Base-by-base conservation (phyloP, 2,888 invertebrate genomes). In the Agrochola macilenta region DNA sequence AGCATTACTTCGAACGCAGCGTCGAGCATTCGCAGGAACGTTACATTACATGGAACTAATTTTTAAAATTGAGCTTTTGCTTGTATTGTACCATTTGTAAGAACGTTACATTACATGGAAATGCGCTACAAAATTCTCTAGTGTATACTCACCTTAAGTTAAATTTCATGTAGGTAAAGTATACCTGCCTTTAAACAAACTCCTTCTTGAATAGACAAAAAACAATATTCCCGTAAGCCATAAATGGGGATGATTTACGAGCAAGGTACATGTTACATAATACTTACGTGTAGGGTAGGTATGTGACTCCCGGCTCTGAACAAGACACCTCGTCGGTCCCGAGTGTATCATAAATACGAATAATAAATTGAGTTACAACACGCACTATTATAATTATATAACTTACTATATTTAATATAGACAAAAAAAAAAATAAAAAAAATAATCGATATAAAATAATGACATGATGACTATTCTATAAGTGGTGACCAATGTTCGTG, bases 221-320 rank as follows among this genome's bases (percentile, higher is more conserved):
- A 69, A 81, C 26, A 61, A 78, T 77, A 77, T 83, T 54, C 35
- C 43, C n/a, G 58, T 46, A 46, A 49, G 58, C 23, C 35, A 66
- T 68, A 77, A 58, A 70, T 75, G 63, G 76, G 69, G n/a, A 60
- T 83, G 49, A 73, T 77, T 83, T 86, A 86, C 63, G 73, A 69
- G 70, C 43, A n/a, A 20, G 39, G 66, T 81, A 26, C 39, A 30
- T 35, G 63, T 86, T 71, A 77, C 70, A 43, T 66, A 78, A 69
- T 74, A 66, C 77, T 75, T 69, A 68, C 49, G 57, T 60, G 70
- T 66, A 14, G 17, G 63, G 57, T 61, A 57, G 39, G 39, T 73
- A 57, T 54, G 23, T 49, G 26, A 46, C 30, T 60, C 5, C 30
- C 54, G 8, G 20, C 66, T 58, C 46, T 60, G 20, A 69, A 74